Conservation (phyloP, 92 coral and sea anemone genomes). For the Palythoa caribaeorum region DNA sequence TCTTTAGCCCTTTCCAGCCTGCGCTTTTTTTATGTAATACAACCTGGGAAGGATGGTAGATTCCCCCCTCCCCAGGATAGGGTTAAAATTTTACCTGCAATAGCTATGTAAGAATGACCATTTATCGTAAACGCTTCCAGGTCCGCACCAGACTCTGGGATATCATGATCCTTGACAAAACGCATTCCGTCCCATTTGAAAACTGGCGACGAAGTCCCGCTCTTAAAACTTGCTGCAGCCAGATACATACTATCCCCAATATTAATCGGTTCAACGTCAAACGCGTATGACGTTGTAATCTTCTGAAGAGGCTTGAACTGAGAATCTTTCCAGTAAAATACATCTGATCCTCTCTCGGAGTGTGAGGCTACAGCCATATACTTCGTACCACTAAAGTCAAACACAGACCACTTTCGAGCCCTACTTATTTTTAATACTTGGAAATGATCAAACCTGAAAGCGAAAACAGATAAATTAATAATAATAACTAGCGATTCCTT, state of each 20-base stretch:
- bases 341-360: conserved; percentile 74
- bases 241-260: conserved; percentile 77
- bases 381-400: conserved; percentile 76
- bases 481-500: no score
- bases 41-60: no score
- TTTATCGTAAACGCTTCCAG: conserved; percentile 82
- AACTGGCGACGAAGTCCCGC: conserved; percentile 76
- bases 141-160: conserved; percentile 86
- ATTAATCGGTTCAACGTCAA: conserved; percentile 85
- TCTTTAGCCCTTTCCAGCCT: no score
- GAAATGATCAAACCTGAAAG: conserved; percentile 71
- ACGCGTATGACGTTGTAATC: conserved; percentile 73
- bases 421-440: conserved; percentile 80
- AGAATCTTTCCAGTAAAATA: conserved; percentile 83
- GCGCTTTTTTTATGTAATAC: no score
- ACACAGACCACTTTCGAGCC: conserved; percentile 90
- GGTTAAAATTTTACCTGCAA: conserved; percentile 68
- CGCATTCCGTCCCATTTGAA: conserved; percentile 89
- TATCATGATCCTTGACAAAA: conserved; percentile 82
- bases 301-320: conserved; percentile 77
- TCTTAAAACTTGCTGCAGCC: conserved; percentile 77
- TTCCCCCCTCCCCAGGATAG: neutral
- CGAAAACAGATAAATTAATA: neutral
- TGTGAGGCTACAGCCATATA: conserved; percentile 90
- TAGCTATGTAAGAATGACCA: conserved; percentile 75